A percentile compares a stretch with the other conserved stretches of the same genome.
Evolutionary conservation across 2,888 invertebrate species (phyloP).

Genomic region (Pandemis heparana): DNA sequence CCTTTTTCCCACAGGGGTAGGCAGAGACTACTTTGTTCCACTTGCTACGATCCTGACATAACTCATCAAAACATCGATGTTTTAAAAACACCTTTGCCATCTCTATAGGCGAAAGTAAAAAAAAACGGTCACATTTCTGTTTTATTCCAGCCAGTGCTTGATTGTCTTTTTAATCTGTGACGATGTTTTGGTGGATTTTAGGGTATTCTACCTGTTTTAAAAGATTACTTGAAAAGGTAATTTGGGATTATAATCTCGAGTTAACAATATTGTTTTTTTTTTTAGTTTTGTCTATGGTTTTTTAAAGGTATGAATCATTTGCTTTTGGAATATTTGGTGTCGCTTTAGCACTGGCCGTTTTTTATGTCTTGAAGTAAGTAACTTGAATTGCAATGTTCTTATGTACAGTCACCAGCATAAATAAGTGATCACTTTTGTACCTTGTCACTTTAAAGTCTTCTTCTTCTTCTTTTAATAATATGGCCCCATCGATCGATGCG

Average conservation of each 20-base stretch:
- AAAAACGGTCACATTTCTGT: slow-evolving; percentile 8
- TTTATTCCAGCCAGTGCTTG: slow-evolving; percentile 14
- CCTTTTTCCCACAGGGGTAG: too few species aligned
- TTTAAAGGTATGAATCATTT: neutral
- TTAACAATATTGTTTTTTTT: neutral
- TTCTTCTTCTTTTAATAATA: too few species aligned
- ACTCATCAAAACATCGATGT: neutral
- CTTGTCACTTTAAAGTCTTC: too few species aligned
- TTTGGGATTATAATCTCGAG: neutral
- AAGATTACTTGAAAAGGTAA: slow-evolving; percentile 6
- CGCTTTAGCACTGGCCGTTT: neutral
- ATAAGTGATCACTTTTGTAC: too few species aligned
- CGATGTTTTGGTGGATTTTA: neutral
- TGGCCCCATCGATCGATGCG: too few species aligned
- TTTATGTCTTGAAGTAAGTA: neutral
- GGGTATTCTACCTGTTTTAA: slow-evolving; percentile 5
- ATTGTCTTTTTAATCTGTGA: slow-evolving; percentile 16
- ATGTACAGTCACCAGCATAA: too few species aligned
- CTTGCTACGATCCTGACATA: too few species aligned
- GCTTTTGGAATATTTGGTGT: neutral
- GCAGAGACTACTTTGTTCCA: too few species aligned
- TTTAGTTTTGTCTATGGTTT: neutral
- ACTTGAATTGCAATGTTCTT: too few species aligned
- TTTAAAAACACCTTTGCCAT: neutral
- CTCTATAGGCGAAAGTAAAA: neutral